These are phyloP conservation scores for Gymnorhina tibicen DNA, from an alignment of 2,113 vertebrate species.

Conservation along the genomic window DNA sequence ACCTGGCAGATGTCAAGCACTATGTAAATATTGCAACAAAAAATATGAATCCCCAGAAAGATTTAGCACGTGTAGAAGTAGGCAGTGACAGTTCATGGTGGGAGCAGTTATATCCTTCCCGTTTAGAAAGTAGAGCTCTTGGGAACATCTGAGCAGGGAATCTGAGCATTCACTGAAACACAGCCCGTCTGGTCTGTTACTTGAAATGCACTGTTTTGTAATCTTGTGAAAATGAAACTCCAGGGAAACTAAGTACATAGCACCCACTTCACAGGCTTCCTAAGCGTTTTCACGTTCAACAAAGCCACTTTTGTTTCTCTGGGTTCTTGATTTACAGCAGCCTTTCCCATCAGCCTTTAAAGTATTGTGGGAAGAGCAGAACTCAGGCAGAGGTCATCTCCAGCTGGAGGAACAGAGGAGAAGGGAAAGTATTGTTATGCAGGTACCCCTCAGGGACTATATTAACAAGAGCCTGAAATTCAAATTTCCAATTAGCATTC, in stretches of 20 bases:
- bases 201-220: not conserved
- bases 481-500: not conserved
- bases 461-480: not conserved
- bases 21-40: not conserved
- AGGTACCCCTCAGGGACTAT: not conserved
- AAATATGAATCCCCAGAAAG: not conserved
- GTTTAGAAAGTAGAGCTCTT: not conserved
- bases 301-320: not conserved
- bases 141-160: not conserved
- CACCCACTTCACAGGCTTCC: not conserved
- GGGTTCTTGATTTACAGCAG: not conserved
- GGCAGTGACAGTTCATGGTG: not conserved
- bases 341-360: not conserved
- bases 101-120: not conserved
- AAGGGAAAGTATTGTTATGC: not conserved
- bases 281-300: accelerated
- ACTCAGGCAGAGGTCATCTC: not conserved
- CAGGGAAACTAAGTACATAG: not conserved
- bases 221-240: not conserved
- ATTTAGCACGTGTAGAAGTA: not conserved
- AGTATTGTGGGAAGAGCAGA: not conserved
- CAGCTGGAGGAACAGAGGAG: not conserved
- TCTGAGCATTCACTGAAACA: not conserved
- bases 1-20: not conserved
- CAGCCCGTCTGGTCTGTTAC: not conserved